Evolutionary conservation across 2,113 vertebrate species (phyloP).

Genomic region (Octodon degus): DNA sequence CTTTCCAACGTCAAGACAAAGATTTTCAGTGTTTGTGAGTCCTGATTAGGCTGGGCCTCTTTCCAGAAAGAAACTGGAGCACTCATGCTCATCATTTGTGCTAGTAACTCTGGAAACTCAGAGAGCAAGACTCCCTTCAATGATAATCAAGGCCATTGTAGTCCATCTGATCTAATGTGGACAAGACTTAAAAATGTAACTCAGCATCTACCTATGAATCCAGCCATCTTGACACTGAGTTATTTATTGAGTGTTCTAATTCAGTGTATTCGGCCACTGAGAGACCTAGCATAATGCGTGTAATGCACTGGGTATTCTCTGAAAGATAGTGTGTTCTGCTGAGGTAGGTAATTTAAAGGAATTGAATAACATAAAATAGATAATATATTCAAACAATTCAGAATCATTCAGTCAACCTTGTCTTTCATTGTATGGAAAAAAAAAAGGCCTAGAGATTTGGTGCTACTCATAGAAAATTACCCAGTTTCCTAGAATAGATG

Average conservation of each 20-base stretch:
- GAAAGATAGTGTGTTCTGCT: slow-evolving; percentile 1
- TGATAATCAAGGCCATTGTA: slow-evolving; percentile 12
- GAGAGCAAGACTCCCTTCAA: slow-evolving; percentile 56
- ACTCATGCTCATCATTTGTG: slow-evolving; percentile 72
- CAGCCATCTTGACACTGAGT: slow-evolving; percentile 55
- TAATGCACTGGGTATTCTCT: not conserved
- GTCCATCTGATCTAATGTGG: slow-evolving; percentile 11
- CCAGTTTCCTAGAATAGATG: not conserved
- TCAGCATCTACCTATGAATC: slow-evolving; percentile 68
- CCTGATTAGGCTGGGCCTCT: slow-evolving; percentile 41
- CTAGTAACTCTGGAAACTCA: slow-evolving; percentile 62
- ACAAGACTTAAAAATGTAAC: slow-evolving; percentile 31
- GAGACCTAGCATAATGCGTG: not conserved
- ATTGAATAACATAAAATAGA: not conserved
- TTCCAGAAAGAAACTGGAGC: slow-evolving; percentile 66
- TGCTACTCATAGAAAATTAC: not conserved
- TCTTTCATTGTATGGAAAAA: not conserved
- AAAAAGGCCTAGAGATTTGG: not conserved
- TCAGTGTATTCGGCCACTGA: slow-evolving; percentile 28
- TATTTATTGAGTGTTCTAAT: slow-evolving; percentile 59
- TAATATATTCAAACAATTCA: not conserved
- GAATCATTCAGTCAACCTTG: not conserved
- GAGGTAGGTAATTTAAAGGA: not conserved
- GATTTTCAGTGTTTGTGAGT: slow-evolving; percentile 42
- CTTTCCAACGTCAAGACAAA: slow-evolving; percentile 68